Evolutionary conservation across 2,113 vertebrate genomes (phyloP), one percentile per base, ranked within the genome.

Genomic region (Xiphias gladius): DNA sequence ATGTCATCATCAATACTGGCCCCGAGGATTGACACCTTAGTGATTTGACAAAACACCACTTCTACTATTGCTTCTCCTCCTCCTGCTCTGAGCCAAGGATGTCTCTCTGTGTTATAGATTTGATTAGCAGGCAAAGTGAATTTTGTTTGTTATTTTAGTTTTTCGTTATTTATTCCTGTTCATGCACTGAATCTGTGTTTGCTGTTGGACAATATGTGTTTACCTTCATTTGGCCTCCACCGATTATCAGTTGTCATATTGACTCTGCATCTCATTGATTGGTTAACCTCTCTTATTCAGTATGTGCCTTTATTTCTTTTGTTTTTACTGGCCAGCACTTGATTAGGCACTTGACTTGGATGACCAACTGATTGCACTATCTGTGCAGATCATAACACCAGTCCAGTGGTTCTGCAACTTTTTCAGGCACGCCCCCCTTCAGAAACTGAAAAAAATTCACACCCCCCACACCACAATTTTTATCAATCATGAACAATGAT

Each of bases 1-100:
- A 93, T 94, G 94, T 82, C 88, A 92, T 83, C 54, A 75, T 68
- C 85, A 79, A 43, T 68, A 72, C 30, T 59, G 79, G 76, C 86
- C 81, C 41, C 7, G 46, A 88, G 86, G 82, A 91, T 59, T 88
- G 72, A 79, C 79, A 75, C 77, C 41, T 83, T 84, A 35, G 66
- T 80, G 80, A 79, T 80, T 78, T 77, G 59, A 81, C 66, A 58
- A 71, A 82, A 85, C 54, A 69, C n/a, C 12, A 35, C 68, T 75
- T 26, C 50, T 63, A 43, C 46, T 39, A 37, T 39, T 78, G 19
- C 28, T 48, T 37, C 41, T 79, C 24, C 39, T 48, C 12, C 32
- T 80, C 6, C 14, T 76, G 50, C 39, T 76, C 52, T 63, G 43
- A 63, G 35, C 35, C n/a, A 39, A 50, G 11, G 46, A 48, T 79